Base-by-base conservation (phyloP, 2,888 invertebrate genomes). In the Drosophila prolongata region DNA sequence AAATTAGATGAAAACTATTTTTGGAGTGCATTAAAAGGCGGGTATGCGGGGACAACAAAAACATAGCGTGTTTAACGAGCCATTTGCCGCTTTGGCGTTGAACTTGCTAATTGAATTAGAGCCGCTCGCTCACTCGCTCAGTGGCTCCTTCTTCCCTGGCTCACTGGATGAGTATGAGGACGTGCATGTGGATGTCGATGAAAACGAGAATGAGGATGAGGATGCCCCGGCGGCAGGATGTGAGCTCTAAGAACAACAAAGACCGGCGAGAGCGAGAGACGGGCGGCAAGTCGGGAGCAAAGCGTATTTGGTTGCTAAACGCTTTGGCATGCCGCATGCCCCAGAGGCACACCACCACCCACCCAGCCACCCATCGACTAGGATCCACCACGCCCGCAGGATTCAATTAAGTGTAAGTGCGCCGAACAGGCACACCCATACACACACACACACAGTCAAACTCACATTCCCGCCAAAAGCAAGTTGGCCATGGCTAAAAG, bases 41-140 rank as follows among this genome's bases (percentile, higher is more conserved):
- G 49, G 10, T 24, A 2, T 35, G 14, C 11, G 53, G 34, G 50
- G 27, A 46, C 10, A 40, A 65, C 56, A 64, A 71, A 71, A 71
- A 73, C 71, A 77, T 65, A 87, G 85, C 87, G 81, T 85, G 85
- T 85, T 85, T 89, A 85, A 85, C 87, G 89, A 85, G 85, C 86
- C 85, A 85, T 85, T 85, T 87, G 87, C 89, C 68, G 79, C 87
- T 89, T 87, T 87, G 89, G 87, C 85, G 87, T 82, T 89, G 88
- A 85, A 85, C 89, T 87, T 89, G 89, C 89, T 85, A 85, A 85
- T 85, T 85, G 89, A 85, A 85, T 85, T 85, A 85, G 85, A 84
- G 77, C 54, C 78, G 80, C 87, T 76, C 58, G 69, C 79, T 64
- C 64, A 38, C 65, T 44, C 65, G 67, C 52, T 66, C 52, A 44